Evolutionary conservation across 2,797 vertebrate species (phyloP).

Genomic region (Cygnus olor): DNA sequence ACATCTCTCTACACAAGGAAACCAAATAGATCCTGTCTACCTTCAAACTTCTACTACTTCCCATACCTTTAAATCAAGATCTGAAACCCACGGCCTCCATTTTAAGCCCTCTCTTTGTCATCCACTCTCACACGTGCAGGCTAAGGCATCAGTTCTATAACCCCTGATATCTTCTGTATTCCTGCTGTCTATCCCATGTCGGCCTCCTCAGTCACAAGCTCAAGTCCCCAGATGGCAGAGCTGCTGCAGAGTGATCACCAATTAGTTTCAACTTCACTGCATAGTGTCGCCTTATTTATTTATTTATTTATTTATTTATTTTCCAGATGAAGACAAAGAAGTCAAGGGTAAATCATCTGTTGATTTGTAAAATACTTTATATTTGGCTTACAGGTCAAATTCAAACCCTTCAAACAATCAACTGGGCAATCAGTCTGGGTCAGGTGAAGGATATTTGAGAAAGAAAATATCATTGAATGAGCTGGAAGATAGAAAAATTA

Average conservation of each 20-base stretch:
- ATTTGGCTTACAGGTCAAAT: constrained; percentile 2
- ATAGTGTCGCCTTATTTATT: background rate
- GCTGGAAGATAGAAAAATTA: background rate
- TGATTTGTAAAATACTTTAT: constrained; percentile 23
- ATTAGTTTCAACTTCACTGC: constrained; percentile 9
- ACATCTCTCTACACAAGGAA: background rate
- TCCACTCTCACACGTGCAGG: background rate
- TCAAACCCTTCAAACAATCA: background rate
- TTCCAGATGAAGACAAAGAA: background rate
- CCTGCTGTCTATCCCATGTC: background rate
- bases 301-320: background rate
- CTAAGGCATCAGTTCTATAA: background rate
- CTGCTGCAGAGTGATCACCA: background rate
- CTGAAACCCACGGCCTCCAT: background rate
- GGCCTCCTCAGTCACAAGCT: background rate
- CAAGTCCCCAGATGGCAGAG: background rate
- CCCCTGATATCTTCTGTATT: background rate
- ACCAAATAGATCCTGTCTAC: background rate
- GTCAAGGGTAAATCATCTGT: constrained; percentile 20
- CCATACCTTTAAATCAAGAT: background rate
- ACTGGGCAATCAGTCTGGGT: background rate
- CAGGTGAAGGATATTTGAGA: background rate
- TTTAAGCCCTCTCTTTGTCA: background rate
- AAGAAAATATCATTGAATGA: background rate
- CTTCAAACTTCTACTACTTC: background rate